These are phyloP conservation scores for Myioborus miniatus DNA, from an alignment of 2,797 vertebrate genomes.

Conservation along the genomic window DNA sequence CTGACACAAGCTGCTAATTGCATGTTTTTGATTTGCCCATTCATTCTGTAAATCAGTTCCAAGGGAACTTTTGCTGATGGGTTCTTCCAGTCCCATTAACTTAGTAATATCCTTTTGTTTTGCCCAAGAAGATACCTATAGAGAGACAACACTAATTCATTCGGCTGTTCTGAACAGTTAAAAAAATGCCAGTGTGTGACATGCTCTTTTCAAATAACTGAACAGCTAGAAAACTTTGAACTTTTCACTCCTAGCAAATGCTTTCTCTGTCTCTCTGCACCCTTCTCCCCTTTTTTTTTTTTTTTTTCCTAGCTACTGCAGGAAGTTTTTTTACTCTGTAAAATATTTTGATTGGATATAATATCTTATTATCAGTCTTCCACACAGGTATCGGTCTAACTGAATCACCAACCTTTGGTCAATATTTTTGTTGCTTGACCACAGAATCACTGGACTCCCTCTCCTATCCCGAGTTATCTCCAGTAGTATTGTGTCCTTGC, in stretches of 20 bases:
- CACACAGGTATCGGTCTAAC: neutral
- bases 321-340: neutral
- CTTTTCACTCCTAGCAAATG: neutral
- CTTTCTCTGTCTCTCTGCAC: neutral
- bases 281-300: neutral
- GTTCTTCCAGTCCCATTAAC: conserved; percentile 25
- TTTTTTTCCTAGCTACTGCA: neutral
- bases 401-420: neutral
- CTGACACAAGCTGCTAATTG: conserved; percentile 48
- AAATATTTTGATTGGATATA: neutral
- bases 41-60: conserved; percentile 57
- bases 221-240: neutral
- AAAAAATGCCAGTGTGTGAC: neutral
- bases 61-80: conserved; percentile 36
- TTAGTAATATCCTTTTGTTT: conserved; percentile 55
- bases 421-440: neutral
- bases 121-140: neutral
- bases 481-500: neutral
- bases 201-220: neutral
- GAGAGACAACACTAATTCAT: neutral
- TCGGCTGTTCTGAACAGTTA: neutral
- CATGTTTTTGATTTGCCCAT: conserved; percentile 36
- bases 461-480: neutral
- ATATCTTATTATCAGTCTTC: neutral
- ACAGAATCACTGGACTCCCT: neutral